A percentile compares a stretch with the other conserved stretches of the same genome.
Conservation (phyloP, 2,797 vertebrate genomes). For the Rousettus madagascariensis region DNA sequence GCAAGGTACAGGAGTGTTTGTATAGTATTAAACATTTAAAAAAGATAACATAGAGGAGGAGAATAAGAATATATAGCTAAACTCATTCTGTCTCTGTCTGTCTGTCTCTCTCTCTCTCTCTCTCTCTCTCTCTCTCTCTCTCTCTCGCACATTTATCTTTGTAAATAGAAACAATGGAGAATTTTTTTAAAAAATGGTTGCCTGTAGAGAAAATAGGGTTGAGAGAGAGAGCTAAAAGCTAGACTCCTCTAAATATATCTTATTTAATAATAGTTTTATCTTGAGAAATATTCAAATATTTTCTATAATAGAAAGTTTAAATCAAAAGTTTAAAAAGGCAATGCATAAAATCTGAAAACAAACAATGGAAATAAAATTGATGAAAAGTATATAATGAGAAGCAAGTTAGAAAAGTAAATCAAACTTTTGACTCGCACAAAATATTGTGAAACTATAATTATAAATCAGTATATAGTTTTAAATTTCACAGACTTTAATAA, state of each 20-base stretch:
- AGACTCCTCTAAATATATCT: not conserved
- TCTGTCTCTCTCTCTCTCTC: too few relatives aligned
- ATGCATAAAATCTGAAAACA: not conserved
- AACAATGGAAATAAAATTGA: not conserved
- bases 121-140: too few relatives aligned
- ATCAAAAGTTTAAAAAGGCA: not conserved
- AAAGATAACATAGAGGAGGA: not conserved
- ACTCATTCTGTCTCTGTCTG: not conserved
- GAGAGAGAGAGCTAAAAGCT: not conserved
- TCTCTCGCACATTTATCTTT: not conserved
- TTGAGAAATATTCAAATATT: not conserved
- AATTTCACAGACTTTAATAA: not conserved
- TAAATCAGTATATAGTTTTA: not conserved
- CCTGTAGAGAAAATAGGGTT: not conserved
- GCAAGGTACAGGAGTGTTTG: not conserved
- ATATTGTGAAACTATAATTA: not conserved
- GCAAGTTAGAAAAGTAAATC: not conserved
- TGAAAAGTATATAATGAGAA: not conserved
- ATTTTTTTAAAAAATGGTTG: not conserved
- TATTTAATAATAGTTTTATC: not conserved
- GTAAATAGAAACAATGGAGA: not conserved
- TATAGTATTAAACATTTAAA: not conserved
- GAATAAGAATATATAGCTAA: not conserved
- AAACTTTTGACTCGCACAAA: not conserved
- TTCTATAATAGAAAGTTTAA: not conserved